phyloP scores from a whole-genome alignment of 2,797 vertebrate genomes.

The Pogoniulus pusillus region DNA sequence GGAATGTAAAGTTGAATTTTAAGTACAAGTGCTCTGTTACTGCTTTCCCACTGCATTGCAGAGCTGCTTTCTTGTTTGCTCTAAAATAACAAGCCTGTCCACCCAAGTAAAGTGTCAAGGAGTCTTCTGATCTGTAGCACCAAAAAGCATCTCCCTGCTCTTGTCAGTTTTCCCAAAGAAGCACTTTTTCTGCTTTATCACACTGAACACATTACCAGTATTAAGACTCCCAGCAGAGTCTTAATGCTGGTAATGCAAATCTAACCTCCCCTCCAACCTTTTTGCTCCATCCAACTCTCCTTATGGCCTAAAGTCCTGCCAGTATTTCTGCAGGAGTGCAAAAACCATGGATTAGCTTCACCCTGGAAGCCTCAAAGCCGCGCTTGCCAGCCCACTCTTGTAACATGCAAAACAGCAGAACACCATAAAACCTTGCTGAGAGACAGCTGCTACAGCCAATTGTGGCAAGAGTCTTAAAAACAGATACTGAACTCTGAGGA shows the following conservation, averaged over 20 bases:
- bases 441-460: background rate
- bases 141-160: background rate
- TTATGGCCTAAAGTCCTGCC: background rate
- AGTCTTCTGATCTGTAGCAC: background rate
- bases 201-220: background rate
- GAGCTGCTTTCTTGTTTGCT: constrained; percentile 17
- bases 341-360: constrained; percentile 14
- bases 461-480: background rate
- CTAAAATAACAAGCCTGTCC: constrained; percentile 12
- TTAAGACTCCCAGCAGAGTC: constrained; percentile 12
- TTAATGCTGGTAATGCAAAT: constrained; percentile 13
- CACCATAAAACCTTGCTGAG: background rate
- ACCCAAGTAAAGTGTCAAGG: constrained; percentile 1
- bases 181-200: constrained; percentile 11
- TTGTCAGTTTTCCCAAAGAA: constrained; percentile 18
- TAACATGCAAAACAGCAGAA: background rate
- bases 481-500: background rate
- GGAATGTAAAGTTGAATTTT: constrained; percentile 44
- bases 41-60: background rate
- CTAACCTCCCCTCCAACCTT: background rate
- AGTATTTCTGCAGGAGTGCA: constrained; percentile 36
- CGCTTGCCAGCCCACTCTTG: background rate
- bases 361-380: background rate
- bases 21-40: constrained; percentile 38
- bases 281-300: background rate